phyloP scores from a whole-genome alignment of 1,140 invertebrate genomes.

The Cyclina sinensis region DNA sequence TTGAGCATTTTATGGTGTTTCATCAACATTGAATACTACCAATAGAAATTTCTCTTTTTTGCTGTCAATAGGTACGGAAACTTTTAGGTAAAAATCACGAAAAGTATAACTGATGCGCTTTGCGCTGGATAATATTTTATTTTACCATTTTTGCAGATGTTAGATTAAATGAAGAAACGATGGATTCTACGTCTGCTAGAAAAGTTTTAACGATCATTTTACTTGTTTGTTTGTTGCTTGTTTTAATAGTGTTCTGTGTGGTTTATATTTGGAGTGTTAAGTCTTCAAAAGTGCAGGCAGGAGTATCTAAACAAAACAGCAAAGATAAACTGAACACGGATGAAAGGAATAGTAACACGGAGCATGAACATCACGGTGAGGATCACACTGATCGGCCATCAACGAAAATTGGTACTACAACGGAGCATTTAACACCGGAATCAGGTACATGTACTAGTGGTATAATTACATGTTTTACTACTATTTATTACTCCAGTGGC shows the following conservation, averaged over 20 bases:
- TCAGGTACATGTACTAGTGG: neutral
- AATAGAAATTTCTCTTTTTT: neutral
- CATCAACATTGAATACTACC: neutral
- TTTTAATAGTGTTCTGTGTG: constrained; percentile 11
- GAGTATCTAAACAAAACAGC: neutral
- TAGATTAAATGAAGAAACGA: neutral
- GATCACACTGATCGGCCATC: neutral
- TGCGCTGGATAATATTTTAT: neutral
- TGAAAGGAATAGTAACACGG: neutral
- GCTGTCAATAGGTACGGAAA: neutral
- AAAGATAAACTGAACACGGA: neutral
- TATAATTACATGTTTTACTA: no score
- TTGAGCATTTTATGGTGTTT: neutral
- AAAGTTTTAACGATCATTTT: constrained; percentile 11
- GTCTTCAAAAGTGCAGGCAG: neutral
- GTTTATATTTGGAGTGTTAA: constrained; percentile 21
- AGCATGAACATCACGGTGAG: neutral
- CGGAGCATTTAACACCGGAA: neutral
- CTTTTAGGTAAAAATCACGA: neutral
- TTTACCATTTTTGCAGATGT: neutral
- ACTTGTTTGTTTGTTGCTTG: neutral
- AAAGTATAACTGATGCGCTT: neutral
- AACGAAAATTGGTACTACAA: neutral
- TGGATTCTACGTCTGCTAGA: neutral
- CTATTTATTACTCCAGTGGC: no score